A percentile compares a stretch with the other conserved stretches of the same genome.
These are phyloP conservation scores for Drosophila nigromelanica DNA, from an alignment of 1,140 invertebrate genomes.

Conservation along the genomic window DNA sequence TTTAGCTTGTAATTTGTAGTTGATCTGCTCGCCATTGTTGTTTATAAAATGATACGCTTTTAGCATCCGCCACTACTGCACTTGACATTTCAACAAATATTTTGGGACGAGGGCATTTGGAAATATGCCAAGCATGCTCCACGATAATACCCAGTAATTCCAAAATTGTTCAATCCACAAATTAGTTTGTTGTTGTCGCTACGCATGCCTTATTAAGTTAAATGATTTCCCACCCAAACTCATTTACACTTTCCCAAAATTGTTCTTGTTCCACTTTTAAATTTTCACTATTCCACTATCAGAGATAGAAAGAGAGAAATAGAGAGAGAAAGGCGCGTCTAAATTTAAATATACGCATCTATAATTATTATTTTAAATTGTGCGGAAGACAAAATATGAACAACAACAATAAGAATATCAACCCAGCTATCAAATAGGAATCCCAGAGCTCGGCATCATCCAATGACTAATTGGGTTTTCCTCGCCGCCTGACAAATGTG, in stretches of 20 bases:
- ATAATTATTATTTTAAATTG: slow-evolving; percentile 55
- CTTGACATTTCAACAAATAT: slow-evolving; percentile 79
- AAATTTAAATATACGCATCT: slow-evolving; percentile 47
- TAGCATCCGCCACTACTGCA: slow-evolving; percentile 49
- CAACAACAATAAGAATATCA: slow-evolving; percentile 33
- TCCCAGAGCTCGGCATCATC: slow-evolving; percentile 24
- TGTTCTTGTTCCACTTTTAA: slow-evolving; percentile 17
- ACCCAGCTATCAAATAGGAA: slow-evolving; percentile 24
- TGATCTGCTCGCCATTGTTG: slow-evolving; percentile 25
- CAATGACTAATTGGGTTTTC: slow-evolving; percentile 80
- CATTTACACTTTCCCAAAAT: slow-evolving; percentile 5
- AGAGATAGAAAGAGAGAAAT: neutral
- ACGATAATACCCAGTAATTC: slow-evolving; percentile 54
- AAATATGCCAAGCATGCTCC: slow-evolving; percentile 75
- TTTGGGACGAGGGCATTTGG: slow-evolving; percentile 64
- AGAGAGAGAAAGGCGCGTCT: slow-evolving; percentile 6
- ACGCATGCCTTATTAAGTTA: slow-evolving; percentile 51
- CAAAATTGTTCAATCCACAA: slow-evolving; percentile 22
- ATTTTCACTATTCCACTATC: slow-evolving; percentile 6
- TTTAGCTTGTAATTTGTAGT: slow-evolving; percentile 21
- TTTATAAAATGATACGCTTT: slow-evolving; percentile 32
- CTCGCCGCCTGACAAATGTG: slow-evolving; percentile 51
- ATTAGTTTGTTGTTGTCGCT: slow-evolving; percentile 41
- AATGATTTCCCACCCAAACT: slow-evolving; percentile 27
- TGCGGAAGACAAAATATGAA: slow-evolving; percentile 51